Evolutionary conservation across 2,888 invertebrate genomes (phyloP), one percentile per base, ranked within the genome.

Genomic region (Caenorhabditis sp.): DNA sequence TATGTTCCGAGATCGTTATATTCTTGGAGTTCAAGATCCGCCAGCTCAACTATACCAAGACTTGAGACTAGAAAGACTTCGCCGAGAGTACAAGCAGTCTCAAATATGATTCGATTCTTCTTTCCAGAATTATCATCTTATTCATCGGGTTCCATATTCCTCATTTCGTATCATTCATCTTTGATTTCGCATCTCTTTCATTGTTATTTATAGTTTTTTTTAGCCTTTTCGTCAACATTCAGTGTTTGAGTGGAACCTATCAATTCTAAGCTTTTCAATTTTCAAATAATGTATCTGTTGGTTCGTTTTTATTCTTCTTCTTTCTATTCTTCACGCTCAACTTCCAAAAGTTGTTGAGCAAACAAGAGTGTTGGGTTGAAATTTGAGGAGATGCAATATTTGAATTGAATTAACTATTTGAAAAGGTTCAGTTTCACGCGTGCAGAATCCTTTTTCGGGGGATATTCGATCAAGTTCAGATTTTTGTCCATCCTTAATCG

Each of bases 1-100:
- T 41, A 88, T 88, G 88, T 80, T 88, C 64, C 54, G 87, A 28
- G 82, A 87, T 63, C 84, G 86, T 44, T 88, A 88, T 72, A 86
- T 88, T 68, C 80, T 87, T 14, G 85, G 84, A 54, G 85, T 85
- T 0, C 86, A 87, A 41, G 86, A 88, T 69, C 82, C 84, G 14
- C 85, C 87, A 38, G 79, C 85, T 4, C 86, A 89, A 66, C 59
- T 88, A 2, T 84, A 87, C 14, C 86, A 85, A 59, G 86, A 88
- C 38, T 80, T 88, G 51, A 63, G 87, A 49, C 70, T 88, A 58
- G 87, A 87, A 56, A 64, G 86, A 70, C 66, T 88, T 22, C 74
- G 86, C 66, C 64, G 86, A 49, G 88, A 88, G 54, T 88, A 76
- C 79, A 85, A 85, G 59, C 87, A 87, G 51, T 87, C 87, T n/a